A percentile compares a stretch with the other conserved stretches of the same genome.
Conservation (phyloP, 2,113 vertebrate species). For the Seriola rivoliana region DNA sequence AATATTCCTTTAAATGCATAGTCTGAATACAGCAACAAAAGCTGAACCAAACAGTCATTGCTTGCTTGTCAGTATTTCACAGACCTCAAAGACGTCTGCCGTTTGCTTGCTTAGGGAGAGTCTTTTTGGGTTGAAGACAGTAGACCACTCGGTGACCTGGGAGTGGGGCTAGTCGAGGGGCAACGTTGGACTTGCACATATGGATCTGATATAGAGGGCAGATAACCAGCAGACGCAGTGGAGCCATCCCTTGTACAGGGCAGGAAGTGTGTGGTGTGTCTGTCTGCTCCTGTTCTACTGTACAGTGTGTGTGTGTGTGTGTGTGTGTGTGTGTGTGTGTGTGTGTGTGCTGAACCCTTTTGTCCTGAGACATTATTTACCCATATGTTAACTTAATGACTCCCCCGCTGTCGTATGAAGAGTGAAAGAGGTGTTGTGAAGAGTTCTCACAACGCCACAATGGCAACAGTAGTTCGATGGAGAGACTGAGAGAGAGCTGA, state of each 20-base stretch:
- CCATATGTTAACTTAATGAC: slow-evolving; percentile 45
- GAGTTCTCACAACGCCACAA: not conserved
- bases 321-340: not conserved
- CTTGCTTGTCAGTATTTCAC: slow-evolving; percentile 24
- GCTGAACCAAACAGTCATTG: not conserved
- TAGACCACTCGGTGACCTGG: slow-evolving; percentile 49
- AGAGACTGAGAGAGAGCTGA: slow-evolving; percentile 10
- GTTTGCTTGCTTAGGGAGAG: not conserved
- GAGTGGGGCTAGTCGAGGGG: slow-evolving; percentile 28
- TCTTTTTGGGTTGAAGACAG: slow-evolving; percentile 23
- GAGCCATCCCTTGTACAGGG: slow-evolving; percentile 81
- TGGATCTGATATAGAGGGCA: slow-evolving; percentile 78
- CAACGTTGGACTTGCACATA: slow-evolving; percentile 63
- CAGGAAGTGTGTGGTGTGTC: slow-evolving; percentile 80
- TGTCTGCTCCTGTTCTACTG: slow-evolving; percentile 77
- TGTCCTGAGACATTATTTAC: slow-evolving; percentile 52
- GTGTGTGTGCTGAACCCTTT: slow-evolving; percentile 21
- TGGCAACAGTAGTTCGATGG: not conserved
- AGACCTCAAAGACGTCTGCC: slow-evolving; percentile 23
- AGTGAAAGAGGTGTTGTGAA: not conserved
- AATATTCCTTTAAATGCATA: not conserved
- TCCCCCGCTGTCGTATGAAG: slow-evolving; percentile 28
- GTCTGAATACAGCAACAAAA: not conserved
- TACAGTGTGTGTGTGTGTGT: slow-evolving; percentile 41
- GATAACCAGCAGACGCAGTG: slow-evolving; percentile 78